These are phyloP conservation scores for Epinephelus malabaricus DNA, from an alignment of 2,797 vertebrate genomes.

Conservation along the genomic window DNA sequence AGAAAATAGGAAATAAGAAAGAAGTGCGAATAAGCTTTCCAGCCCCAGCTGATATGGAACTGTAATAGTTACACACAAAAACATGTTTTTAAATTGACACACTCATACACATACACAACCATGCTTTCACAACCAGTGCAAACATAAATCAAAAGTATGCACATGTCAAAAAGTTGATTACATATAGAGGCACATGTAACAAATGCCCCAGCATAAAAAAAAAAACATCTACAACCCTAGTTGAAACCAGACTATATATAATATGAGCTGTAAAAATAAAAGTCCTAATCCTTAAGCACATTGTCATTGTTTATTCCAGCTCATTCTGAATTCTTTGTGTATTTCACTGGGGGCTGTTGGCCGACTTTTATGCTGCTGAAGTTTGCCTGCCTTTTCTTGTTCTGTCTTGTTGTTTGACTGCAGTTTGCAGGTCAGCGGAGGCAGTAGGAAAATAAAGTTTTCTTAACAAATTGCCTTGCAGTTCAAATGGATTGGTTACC, in stretches of 20 bases:
- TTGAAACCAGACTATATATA: background rate
- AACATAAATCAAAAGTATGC: background rate
- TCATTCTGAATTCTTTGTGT: constrained; percentile 8
- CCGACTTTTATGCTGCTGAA: constrained; percentile 19
- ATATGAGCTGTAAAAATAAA: background rate
- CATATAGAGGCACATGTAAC: background rate
- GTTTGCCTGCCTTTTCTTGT: background rate
- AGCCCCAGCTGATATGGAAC: background rate
- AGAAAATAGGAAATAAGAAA: background rate
- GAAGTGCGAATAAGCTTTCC: background rate
- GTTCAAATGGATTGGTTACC: background rate
- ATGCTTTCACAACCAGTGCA: background rate
- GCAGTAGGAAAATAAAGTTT: constrained; percentile 21
- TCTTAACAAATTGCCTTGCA: constrained; percentile 15
- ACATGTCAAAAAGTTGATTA: too few species aligned
- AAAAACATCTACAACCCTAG: background rate
- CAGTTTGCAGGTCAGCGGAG: constrained; percentile 40
- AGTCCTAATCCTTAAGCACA: background rate
- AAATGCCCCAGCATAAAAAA: background rate
- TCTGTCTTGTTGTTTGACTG: background rate
- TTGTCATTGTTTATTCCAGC: background rate
- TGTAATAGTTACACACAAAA: background rate
- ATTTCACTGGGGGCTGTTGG: constrained; percentile 40
- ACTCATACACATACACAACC: background rate
- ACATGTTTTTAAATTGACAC: background rate